Conservation (phyloP, 2,888 invertebrate genomes). For the Argyresthia albistria region DNA sequence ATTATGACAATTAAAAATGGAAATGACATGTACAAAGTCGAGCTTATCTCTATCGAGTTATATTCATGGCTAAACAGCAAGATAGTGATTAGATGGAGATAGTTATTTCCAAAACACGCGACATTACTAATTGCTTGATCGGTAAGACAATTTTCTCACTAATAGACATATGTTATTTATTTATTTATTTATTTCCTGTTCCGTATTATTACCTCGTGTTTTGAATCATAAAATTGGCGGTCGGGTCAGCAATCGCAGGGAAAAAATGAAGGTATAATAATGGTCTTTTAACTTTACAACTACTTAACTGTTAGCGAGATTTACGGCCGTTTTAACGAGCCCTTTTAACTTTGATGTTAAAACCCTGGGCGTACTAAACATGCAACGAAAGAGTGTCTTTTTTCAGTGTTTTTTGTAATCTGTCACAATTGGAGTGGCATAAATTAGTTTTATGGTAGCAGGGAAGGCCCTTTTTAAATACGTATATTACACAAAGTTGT, state of each 20-base stretch:
- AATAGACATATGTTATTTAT: too few relatives aligned
- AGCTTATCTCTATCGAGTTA: too few relatives aligned
- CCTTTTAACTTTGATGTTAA: slow-evolving; percentile 30
- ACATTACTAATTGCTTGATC: too few relatives aligned
- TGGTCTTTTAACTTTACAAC: slow-evolving; percentile 20
- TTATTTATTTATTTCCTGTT: not conserved
- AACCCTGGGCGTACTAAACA: slow-evolving; percentile 20
- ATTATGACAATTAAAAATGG: too few relatives aligned
- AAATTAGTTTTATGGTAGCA: not conserved
- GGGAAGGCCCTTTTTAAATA: too few relatives aligned
- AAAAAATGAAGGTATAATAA: slow-evolving; percentile 5
- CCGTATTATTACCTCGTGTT: too few relatives aligned
- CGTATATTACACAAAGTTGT: too few relatives aligned
- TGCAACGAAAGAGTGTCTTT: not conserved
- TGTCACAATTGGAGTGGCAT: not conserved
- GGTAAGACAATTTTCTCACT: too few relatives aligned
- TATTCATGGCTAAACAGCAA: too few relatives aligned
- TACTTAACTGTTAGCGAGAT: slow-evolving; percentile 30
- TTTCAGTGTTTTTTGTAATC: not conserved
- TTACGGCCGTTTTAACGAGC: slow-evolving; percentile 34
- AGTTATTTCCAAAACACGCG: too few relatives aligned
- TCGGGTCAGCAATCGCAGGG: slow-evolving; percentile 4
- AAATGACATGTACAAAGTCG: too few relatives aligned
- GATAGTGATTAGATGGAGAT: too few relatives aligned
- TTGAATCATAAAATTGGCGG: not conserved